A percentile compares a stretch with the other conserved stretches of the same genome.
These are phyloP conservation scores for Tauraco erythrolophus DNA, from an alignment of 2,113 vertebrate species.

Conservation along the genomic window DNA sequence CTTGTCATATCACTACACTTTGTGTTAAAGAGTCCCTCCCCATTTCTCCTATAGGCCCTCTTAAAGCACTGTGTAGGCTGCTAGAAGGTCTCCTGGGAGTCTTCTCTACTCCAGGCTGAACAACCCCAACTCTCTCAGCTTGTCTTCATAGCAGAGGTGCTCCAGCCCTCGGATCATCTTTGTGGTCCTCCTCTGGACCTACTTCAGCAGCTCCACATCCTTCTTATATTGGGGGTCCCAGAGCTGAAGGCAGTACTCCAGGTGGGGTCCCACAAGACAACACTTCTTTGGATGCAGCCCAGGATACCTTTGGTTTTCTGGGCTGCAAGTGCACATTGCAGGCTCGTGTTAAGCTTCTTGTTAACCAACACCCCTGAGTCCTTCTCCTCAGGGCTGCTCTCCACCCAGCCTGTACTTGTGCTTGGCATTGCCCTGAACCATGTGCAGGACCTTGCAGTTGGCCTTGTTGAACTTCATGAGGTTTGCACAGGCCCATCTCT, in stretches of 20 bases:
- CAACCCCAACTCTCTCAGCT: neutral
- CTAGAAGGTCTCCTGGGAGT: rapidly evolving
- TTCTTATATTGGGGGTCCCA: neutral
- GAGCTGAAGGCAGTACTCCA: neutral
- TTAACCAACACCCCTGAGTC: too few species aligned
- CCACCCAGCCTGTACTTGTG: neutral
- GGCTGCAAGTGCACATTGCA: neutral
- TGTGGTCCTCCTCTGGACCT: neutral
- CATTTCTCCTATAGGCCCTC: neutral
- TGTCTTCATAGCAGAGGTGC: neutral
- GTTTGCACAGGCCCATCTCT: too few species aligned
- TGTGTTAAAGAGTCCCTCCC: neutral
- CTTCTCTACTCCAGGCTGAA: neutral
- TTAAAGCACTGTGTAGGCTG: neutral
- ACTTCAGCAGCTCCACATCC: neutral
- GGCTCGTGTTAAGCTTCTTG: neutral
- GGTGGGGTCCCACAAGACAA: rapidly evolving
- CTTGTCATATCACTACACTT: neutral
- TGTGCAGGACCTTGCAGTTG: too few species aligned
- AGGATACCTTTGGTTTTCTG: neutral
- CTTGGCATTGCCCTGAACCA: neutral
- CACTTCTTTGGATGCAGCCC: neutral
- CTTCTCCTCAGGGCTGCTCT: neutral
- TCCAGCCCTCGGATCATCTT: neutral
- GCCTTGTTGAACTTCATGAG: too few species aligned